Conservation (phyloP, 2,113 vertebrate genomes). For the Phocoena phocoena region DNA sequence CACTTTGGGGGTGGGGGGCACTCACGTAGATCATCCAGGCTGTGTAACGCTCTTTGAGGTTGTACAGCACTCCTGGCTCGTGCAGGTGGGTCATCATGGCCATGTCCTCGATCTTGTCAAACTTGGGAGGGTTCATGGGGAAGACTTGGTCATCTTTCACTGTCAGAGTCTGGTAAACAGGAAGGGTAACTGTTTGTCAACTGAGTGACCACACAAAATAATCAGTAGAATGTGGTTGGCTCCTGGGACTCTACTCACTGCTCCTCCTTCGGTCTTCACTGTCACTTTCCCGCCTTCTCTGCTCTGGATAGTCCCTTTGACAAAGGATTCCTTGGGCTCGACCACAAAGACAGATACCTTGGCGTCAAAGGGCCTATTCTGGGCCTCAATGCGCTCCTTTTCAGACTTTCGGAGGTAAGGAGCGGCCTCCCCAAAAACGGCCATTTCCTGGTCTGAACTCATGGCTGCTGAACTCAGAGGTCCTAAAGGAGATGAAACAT, state of each 20-base stretch:
- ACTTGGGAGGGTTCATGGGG: slow-evolving; percentile 88
- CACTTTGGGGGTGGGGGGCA: background rate
- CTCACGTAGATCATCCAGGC: slow-evolving; percentile 92
- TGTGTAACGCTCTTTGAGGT: slow-evolving; percentile 92
- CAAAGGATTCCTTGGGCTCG: slow-evolving; percentile 86
- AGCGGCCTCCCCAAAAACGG: slow-evolving; percentile 88
- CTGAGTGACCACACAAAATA: background rate
- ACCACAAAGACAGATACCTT: slow-evolving; percentile 88
- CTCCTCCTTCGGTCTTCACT: slow-evolving; percentile 84
- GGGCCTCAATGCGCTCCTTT: slow-evolving; percentile 87
- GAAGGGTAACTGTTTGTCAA: background rate
- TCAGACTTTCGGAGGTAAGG: slow-evolving; percentile 87
- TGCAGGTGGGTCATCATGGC: slow-evolving; percentile 94
- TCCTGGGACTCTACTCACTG: slow-evolving; percentile 79
- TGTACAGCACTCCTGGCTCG: slow-evolving; percentile 89
- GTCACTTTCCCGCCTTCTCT: slow-evolving; percentile 89
- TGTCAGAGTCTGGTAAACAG: slow-evolving; percentile 81
- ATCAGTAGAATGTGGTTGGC: background rate
- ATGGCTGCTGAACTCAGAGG: slow-evolving; percentile 81
- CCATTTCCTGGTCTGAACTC: slow-evolving; percentile 90
- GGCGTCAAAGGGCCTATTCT: slow-evolving; percentile 91
- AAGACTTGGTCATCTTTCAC: slow-evolving; percentile 85
- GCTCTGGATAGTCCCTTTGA: slow-evolving; percentile 87
- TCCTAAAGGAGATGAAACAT: slow-evolving; percentile 59
- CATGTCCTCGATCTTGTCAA: slow-evolving; percentile 91